phyloP scores from a whole-genome alignment of 2,888 invertebrate genomes.

The Allophyes oxyacanthae region DNA sequence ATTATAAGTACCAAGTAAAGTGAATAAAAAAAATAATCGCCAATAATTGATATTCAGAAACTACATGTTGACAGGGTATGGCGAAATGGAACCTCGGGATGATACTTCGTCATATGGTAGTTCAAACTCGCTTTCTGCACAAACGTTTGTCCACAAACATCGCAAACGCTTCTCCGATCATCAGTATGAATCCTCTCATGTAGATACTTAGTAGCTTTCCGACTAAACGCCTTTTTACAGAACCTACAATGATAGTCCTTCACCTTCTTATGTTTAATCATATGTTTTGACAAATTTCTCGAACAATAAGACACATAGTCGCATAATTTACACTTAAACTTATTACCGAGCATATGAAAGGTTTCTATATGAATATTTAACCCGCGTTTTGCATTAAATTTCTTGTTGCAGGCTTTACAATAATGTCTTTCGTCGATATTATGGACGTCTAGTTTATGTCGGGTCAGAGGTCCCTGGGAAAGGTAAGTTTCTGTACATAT shows the following conservation, averaged over 20 bases:
- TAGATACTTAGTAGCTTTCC: conserved; percentile 70
- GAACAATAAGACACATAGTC: conserved; percentile 77
- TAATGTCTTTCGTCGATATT: conserved; percentile 75
- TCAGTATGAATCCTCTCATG: conserved; percentile 83
- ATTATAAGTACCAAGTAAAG: too few relatives aligned
- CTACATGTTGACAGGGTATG: too few relatives aligned
- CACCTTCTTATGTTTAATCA: conserved; percentile 76
- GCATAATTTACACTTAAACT: conserved; percentile 73
- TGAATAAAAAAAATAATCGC: too few relatives aligned
- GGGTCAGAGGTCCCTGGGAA: conserved; percentile 67
- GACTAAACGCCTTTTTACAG: conserved; percentile 81
- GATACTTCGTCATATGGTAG: conserved; percentile 83
- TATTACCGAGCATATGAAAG: conserved; percentile 80
- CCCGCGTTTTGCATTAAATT: conserved; percentile 73
- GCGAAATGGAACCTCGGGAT: conserved; percentile 61
- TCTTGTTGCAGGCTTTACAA: conserved; percentile 77
- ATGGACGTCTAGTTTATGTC: conserved; percentile 75
- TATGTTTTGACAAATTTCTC: conserved; percentile 79
- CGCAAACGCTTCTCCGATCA: conserved; percentile 76
- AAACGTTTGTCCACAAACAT: conserved; percentile 78
- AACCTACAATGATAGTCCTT: conserved; percentile 81
- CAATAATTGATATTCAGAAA: too few relatives aligned
- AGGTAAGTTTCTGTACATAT: conserved; percentile 70
- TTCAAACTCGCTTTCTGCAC: conserved; percentile 84
- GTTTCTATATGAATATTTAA: conserved; percentile 73